A percentile compares a stretch with the other conserved stretches of the same genome.
Evolutionary conservation across 2,113 vertebrate species (phyloP).

Genomic region (Campylorhamphus procurvoides): DNA sequence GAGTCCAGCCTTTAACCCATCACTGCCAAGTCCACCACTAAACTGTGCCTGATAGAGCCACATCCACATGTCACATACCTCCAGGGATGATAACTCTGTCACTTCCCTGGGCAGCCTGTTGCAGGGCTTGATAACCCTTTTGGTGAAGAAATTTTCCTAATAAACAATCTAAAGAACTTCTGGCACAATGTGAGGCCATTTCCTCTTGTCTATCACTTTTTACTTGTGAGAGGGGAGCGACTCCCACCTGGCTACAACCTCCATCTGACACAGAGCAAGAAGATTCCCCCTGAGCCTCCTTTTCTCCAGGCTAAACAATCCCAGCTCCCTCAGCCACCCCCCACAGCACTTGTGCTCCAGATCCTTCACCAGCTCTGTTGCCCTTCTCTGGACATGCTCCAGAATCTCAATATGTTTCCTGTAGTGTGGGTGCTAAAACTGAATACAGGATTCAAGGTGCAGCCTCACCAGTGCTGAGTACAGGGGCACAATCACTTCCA

Average conservation of each 20-base stretch:
- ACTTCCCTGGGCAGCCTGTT: neutral
- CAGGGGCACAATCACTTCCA: neutral
- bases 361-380: rapidly evolving
- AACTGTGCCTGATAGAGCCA: too few species aligned
- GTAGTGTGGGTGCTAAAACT: neutral
- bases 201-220: neutral
- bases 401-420: neutral
- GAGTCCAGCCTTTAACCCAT: neutral
- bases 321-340: too few species aligned
- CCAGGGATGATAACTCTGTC: too few species aligned
- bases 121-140: neutral
- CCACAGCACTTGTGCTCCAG: neutral
- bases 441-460: rapidly evolving
- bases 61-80: neutral
- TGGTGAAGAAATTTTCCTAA: neutral
- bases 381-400: rapidly evolving
- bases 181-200: neutral
- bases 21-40: neutral
- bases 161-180: neutral
- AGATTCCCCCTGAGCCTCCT: neutral
- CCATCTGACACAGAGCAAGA: too few species aligned
- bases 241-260: too few species aligned
- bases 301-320: neutral
- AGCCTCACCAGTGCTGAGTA: neutral
- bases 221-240: too few species aligned